Evolutionary conservation across 2,888 invertebrate genomes (phyloP).

Genomic region (Agonopterix heracliana): DNA sequence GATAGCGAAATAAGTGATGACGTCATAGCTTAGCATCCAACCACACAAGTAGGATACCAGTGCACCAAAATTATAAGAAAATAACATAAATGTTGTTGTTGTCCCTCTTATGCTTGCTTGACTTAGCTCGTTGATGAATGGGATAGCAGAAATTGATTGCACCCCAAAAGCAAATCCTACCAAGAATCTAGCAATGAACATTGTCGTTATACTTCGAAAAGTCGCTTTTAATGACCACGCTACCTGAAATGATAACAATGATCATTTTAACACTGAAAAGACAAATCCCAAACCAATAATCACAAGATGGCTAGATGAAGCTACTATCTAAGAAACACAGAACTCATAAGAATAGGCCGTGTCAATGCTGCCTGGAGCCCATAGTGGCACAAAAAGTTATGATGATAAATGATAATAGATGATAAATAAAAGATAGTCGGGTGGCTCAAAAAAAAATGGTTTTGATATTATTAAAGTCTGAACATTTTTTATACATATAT

Average conservation of each 20-base stretch:
- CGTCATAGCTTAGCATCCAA: slow-evolving; percentile 32
- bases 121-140: slow-evolving; percentile 71
- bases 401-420: too few relatives aligned
- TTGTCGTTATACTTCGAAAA: slow-evolving; percentile 19
- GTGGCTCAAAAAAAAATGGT: too few relatives aligned
- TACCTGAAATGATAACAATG: slow-evolving; percentile 26
- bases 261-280: too few relatives aligned
- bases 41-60: slow-evolving; percentile 28
- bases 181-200: slow-evolving; percentile 61
- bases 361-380: too few relatives aligned
- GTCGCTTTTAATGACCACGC: slow-evolving; percentile 31
- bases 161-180: slow-evolving; percentile 69
- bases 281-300: too few relatives aligned
- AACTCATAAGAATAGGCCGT: too few relatives aligned
- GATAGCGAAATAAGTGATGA: slow-evolving; percentile 28
- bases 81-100: slow-evolving; percentile 12
- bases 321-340: neutral
- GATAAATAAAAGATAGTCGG: too few relatives aligned
- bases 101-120: slow-evolving; percentile 23
- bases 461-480: too few relatives aligned
- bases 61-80: slow-evolving; percentile 24
- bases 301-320: neutral
- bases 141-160: slow-evolving; percentile 58
- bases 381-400: too few relatives aligned
- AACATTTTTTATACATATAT: too few relatives aligned